phyloP scores from a whole-genome alignment of 2,113 vertebrate genomes.

The Megalops atlanticus region DNA sequence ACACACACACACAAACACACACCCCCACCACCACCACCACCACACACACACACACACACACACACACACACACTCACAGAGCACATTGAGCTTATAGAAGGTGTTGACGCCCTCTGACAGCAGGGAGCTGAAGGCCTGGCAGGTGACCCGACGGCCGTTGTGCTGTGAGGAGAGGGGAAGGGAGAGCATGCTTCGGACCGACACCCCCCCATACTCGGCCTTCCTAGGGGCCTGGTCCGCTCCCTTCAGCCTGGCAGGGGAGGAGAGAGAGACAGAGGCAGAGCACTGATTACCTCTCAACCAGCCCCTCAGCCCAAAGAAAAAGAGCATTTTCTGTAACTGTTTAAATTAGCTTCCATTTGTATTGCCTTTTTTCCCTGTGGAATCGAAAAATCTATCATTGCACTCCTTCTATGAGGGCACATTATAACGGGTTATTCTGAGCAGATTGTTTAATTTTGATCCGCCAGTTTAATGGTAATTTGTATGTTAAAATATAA shows the following conservation, averaged over 20 bases:
- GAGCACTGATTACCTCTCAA: neutral
- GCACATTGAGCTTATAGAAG: slow-evolving; percentile 69
- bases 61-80: slow-evolving; percentile 63
- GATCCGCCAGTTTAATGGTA: too few species aligned
- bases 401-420: too few species aligned
- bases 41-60: neutral
- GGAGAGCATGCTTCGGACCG: slow-evolving; percentile 57
- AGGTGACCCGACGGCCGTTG: slow-evolving; percentile 69
- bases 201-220: slow-evolving; percentile 64
- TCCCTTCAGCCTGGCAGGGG: slow-evolving; percentile 57
- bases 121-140: slow-evolving; percentile 65
- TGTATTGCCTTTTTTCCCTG: too few species aligned
- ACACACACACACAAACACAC: slow-evolving; percentile 52
- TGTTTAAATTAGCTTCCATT: too few species aligned
- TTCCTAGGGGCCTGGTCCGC: slow-evolving; percentile 46
- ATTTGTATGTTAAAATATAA: too few species aligned
- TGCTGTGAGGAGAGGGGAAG: slow-evolving; percentile 62
- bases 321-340: too few species aligned
- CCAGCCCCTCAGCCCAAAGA: slow-evolving; percentile 12
- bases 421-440: too few species aligned
- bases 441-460: too few species aligned
- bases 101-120: slow-evolving; percentile 67
- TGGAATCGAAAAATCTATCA: too few species aligned
- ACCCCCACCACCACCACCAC: slow-evolving; percentile 24
- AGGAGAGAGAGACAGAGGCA: slow-evolving; percentile 21